Base-by-base conservation (phyloP, 2,888 invertebrate species). In the Drosophila recens region DNA sequence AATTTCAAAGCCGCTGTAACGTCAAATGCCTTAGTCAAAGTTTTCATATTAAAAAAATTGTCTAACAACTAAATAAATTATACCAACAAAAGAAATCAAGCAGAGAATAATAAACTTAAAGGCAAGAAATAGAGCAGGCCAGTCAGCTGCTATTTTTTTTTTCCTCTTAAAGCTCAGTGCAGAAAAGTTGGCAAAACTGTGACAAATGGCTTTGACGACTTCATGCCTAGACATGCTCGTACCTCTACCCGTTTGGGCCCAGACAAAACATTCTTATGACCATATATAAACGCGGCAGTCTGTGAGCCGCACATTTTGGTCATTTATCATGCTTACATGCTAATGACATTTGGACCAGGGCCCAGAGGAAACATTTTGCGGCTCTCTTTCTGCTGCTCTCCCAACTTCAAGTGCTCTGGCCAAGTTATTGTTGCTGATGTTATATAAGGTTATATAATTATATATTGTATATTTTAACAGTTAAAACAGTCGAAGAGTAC, bases 321-420 rank as follows among this genome's bases (percentile, higher is more conserved):
- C 88, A 87, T 87, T 86, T 83, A 88, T 87, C 86, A 87, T 82
- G 86, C 88, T 88, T 88, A 87, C 88, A 86, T 80, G 83, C 82
- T 87, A 88, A 87, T 87, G 86, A 87, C 86, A 88, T 75, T 66
- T 75, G 77, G 80, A 30, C 67, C 72, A 69, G 65, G 64, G 76
- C 62, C 43, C 67, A 72, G 67, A 64, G 65, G 66, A 76, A 77
- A 64, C 46, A 54, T 52, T 67, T 72, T 63, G 75, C 61, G 59
- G 63, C 20, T 20, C 45, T 34, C 17, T 27, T 5, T 13, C 36
- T 36, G 40, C 68, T 57, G 40, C 68, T 57, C 69, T 48, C 48
- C 61, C 56, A 70, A 59, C 77, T 77, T 72, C 58, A 76, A 86
- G 73, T 81, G 84, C 65, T 67, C 40, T 53, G 42, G 30, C 33